Evolutionary conservation across 92 coral and sea anemone genomes (phyloP).

Genomic region (Epizoanthus illoricatus): DNA sequence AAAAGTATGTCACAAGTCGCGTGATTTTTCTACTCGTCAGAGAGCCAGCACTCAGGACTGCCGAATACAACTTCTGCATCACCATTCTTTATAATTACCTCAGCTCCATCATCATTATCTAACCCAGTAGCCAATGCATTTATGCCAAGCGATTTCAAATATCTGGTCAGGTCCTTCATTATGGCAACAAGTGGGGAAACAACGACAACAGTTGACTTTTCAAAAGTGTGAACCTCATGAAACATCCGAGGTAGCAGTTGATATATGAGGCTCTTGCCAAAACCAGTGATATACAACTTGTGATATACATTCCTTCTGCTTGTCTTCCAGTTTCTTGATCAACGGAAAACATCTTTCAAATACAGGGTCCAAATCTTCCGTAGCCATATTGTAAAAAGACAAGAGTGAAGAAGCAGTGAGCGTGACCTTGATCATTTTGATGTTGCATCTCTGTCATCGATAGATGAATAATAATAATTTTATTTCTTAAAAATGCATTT

Average conservation of each 20-base stretch:
- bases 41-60: conserved; percentile 11
- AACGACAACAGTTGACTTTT: conserved; percentile 9
- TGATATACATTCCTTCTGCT: conserved; percentile 10
- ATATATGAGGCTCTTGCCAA: conserved; percentile 7
- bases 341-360: background rate
- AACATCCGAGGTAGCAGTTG: conserved; percentile 6
- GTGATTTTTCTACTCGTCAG: background rate
- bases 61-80: conserved; percentile 10
- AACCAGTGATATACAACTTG: background rate
- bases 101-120: background rate
- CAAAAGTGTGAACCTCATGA: conserved; percentile 3
- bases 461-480: too few species aligned
- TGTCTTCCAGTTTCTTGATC: background rate
- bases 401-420: too few species aligned
- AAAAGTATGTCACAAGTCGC: too few species aligned
- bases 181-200: conserved; percentile 7
- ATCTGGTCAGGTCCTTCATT: conserved; percentile 3
- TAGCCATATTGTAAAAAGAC: background rate
- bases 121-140: too few species aligned
- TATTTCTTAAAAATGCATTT: too few species aligned
- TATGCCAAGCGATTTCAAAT: conserved; percentile 8
- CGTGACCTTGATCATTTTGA: too few species aligned
- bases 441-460: too few species aligned
- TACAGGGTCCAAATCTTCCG: background rate
- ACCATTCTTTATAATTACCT: conserved; percentile 6